phyloP scores from a whole-genome alignment of 37 sponge, comb jelly and placozoan species.

The Theonella swinhoei region DNA sequence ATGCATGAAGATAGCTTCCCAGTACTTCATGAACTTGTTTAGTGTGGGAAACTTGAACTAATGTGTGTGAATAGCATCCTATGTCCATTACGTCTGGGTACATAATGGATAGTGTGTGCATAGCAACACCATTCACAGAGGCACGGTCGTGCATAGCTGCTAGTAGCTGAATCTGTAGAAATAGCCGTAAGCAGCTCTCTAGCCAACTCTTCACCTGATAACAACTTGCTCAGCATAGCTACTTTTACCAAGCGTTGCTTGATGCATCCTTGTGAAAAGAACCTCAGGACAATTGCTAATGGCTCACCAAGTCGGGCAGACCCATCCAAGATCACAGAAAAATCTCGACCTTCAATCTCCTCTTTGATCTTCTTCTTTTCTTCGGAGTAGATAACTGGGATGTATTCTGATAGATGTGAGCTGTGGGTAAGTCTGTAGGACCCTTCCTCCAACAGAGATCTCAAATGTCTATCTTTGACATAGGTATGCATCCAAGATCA shows the following conservation, averaged over 20 bases:
- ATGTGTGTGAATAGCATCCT: slow-evolving; percentile 31
- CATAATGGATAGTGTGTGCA: slow-evolving; percentile 15
- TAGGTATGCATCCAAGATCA: too few relatives aligned
- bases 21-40: slow-evolving; percentile 40
- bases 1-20: slow-evolving; percentile 22
- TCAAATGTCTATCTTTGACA: too few relatives aligned
- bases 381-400: background rate
- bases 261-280: slow-evolving; percentile 21
- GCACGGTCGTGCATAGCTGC: slow-evolving; percentile 17
- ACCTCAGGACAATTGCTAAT: slow-evolving; percentile 40
- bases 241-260: slow-evolving; percentile 29
- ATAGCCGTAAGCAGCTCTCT: slow-evolving; percentile 28
- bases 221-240: slow-evolving; percentile 18
- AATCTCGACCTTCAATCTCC: background rate
- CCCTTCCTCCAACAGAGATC: background rate
- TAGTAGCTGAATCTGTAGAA: background rate
- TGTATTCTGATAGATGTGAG: background rate
- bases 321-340: slow-evolving; percentile 58
- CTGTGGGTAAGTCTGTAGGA: background rate
- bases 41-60: slow-evolving; percentile 20
- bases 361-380: background rate
- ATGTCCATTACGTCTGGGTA: slow-evolving; percentile 11
- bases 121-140: slow-evolving; percentile 42
- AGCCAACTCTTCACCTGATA: slow-evolving; percentile 23
- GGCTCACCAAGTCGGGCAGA: slow-evolving; percentile 52